Conservation (phyloP, 1,140 invertebrate species). For the Ericerus pela region DNA sequence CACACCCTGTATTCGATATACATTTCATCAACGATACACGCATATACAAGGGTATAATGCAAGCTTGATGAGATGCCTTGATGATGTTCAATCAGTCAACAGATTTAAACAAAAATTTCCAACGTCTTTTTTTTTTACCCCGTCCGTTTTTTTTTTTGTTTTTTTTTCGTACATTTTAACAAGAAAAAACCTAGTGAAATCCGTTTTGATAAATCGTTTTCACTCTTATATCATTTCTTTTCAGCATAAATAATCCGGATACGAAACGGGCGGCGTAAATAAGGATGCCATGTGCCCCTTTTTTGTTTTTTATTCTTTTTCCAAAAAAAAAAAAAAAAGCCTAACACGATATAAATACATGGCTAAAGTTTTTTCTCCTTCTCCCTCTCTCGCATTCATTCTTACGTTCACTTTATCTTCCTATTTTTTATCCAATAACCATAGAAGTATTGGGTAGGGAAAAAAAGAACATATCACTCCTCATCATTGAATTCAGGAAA, state of each 20-base stretch:
- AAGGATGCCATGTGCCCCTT: background rate
- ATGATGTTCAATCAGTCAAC: slow-evolving; percentile 12
- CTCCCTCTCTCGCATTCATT: too few species aligned
- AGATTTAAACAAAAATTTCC: slow-evolving; percentile 12
- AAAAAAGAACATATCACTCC: too few species aligned
- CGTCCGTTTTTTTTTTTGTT: too few species aligned
- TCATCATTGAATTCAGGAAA: too few species aligned
- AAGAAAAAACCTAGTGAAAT: slow-evolving; percentile 4
- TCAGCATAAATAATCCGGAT: slow-evolving; percentile 9
- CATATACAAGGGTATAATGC: background rate
- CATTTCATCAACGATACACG: slow-evolving; percentile 4
- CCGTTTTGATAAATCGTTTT: slow-evolving; percentile 9
- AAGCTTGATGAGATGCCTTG: slow-evolving; percentile 2
- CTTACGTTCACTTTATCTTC: too few species aligned
- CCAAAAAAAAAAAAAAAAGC: too few species aligned
- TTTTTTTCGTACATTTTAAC: slow-evolving; percentile 11
- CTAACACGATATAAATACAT: too few species aligned
- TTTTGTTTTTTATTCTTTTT: too few species aligned
- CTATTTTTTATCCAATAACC: too few species aligned
- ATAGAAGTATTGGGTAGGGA: too few species aligned
- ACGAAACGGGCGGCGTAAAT: background rate
- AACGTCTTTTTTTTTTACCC: slow-evolving; percentile 1
- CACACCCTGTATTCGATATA: background rate
- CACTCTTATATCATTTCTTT: slow-evolving; percentile 10
- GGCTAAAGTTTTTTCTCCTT: too few species aligned